A percentile compares a stretch with the other conserved stretches of the same genome.
Evolutionary conservation across 1,140 invertebrate genomes (phyloP).

Genomic region (Planococcus citri): DNA sequence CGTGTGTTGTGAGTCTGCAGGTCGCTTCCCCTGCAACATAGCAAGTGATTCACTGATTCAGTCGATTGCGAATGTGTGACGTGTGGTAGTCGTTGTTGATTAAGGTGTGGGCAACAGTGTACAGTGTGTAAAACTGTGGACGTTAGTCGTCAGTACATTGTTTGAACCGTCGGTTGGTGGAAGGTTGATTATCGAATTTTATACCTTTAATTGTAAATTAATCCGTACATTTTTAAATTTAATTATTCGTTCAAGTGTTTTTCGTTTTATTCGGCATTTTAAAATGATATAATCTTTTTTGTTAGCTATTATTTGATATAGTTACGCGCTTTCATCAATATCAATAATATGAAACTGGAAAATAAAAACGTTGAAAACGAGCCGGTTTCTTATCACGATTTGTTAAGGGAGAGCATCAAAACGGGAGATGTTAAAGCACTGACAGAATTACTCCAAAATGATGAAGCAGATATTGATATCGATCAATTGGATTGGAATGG

Average conservation of each 20-base stretch:
- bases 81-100: no score
- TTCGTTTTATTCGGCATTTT: background rate
- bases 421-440: constrained; percentile 28
- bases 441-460: constrained; percentile 29
- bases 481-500: constrained; percentile 37
- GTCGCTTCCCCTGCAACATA: no score
- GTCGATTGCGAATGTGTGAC: no score
- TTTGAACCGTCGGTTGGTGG: background rate
- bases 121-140: background rate
- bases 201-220: no score
- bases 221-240: no score
- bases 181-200: background rate
- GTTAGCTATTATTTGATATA: no score
- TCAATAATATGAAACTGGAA: background rate
- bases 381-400: background rate
- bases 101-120: no score
- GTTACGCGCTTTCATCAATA: background rate
- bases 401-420: constrained; percentile 29
- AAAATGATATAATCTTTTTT: no score
- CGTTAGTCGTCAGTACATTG: no score
- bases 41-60: no score
- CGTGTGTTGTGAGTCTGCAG: no score
- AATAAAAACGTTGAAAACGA: background rate
- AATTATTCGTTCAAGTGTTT: no score
- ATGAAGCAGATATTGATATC: constrained; percentile 31